Conservation (phyloP, 2,797 vertebrate species). For the Poeciliopsis turneri region DNA sequence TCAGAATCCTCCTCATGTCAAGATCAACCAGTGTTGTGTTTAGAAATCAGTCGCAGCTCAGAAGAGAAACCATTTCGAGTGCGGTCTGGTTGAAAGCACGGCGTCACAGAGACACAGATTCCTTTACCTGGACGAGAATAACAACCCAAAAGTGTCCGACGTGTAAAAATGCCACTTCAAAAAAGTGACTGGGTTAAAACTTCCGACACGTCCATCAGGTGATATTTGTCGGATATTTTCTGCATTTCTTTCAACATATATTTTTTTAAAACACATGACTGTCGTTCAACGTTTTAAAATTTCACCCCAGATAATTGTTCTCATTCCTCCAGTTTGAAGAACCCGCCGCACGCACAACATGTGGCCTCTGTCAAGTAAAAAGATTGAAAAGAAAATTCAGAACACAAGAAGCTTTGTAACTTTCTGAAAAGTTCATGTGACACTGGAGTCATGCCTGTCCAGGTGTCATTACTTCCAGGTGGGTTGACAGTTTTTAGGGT, state of each 20-base stretch:
- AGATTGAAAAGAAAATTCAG: neutral
- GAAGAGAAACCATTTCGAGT: neutral
- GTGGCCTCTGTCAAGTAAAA: neutral
- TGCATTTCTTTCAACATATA: neutral
- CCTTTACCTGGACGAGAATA: neutral
- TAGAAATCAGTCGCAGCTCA: neutral
- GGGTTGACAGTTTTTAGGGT: neutral
- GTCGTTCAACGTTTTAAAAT: neutral
- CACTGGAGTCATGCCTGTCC: neutral
- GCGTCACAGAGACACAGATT: neutral
- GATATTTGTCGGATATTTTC: neutral
- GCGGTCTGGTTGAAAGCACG: neutral
- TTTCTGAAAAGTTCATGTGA: neutral
- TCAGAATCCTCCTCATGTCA: neutral
- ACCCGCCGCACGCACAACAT: neutral
- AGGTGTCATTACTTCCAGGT: neutral
- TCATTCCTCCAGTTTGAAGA: neutral
- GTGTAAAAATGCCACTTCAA: neutral
- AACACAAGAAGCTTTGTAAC: neutral
- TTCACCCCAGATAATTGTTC: neutral
- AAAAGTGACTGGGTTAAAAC: neutral
- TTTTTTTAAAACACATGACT: neutral
- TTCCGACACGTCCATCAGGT: neutral
- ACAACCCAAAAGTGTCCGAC: neutral
- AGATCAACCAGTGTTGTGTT: neutral